These are phyloP conservation scores for Arctopsyche grandis DNA, from an alignment of 1,140 invertebrate genomes.

Conservation along the genomic window DNA sequence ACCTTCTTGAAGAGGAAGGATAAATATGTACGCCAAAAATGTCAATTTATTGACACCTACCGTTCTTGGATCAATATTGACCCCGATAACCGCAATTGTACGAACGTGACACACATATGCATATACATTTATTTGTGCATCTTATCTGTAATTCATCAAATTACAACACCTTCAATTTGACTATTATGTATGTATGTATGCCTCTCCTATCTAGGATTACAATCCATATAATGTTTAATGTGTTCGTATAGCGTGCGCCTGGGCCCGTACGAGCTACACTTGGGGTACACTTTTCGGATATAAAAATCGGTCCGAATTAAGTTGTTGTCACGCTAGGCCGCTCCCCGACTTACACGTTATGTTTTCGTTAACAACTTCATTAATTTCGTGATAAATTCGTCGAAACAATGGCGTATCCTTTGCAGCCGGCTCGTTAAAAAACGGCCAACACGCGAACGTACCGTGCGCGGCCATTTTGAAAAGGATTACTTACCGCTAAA, in stretches of 20 bases:
- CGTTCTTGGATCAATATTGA: too few relatives aligned
- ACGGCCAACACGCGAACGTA: constrained; percentile 23
- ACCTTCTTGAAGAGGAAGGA: too few relatives aligned
- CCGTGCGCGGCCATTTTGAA: neutral
- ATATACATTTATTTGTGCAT: neutral
- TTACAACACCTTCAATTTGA: neutral
- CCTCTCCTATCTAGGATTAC: neutral
- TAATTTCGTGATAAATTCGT: constrained; percentile 35
- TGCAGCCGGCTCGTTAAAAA: constrained; percentile 18
- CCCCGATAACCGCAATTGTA: too few relatives aligned
- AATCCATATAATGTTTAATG: neutral
- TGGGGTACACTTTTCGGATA: neutral
- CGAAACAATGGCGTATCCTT: constrained; percentile 22
- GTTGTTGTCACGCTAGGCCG: constrained; percentile 33
- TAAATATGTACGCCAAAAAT: too few relatives aligned
- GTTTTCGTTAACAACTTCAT: constrained; percentile 39
- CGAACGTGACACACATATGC: neutral
- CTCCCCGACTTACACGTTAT: neutral
- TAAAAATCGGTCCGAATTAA: constrained; percentile 15
- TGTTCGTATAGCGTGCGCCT: neutral
- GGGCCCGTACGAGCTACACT: neutral
- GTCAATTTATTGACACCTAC: too few relatives aligned
- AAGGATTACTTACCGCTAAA: too few relatives aligned
- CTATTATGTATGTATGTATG: neutral
- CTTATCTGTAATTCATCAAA: neutral